Percentiles rank a stretch among this genome's conserved stretches.
These are phyloP conservation scores for Leptinotarsa peninsularis DNA, from an alignment of 2,888 invertebrate genomes.

Conservation along the genomic window DNA sequence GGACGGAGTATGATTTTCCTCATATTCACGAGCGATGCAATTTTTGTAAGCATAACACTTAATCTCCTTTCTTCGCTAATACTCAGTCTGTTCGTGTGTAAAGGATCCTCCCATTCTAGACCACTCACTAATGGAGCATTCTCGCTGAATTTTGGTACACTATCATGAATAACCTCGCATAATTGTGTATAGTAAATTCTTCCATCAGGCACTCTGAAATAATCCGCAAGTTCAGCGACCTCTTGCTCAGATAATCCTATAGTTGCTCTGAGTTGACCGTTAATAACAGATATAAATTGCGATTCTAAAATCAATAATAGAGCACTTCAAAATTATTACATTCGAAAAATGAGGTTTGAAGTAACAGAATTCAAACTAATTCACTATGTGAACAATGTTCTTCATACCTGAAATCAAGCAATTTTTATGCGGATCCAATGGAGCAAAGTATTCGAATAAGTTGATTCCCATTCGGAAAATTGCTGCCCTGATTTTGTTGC, in stretches of 20 bases:
- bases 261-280: constrained; percentile 74
- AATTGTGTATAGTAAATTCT: constrained; percentile 81
- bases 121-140: constrained; percentile 69
- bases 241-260: constrained; percentile 80
- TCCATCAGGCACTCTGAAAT: constrained; percentile 84
- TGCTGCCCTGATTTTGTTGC: constrained; percentile 83
- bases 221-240: constrained; percentile 79
- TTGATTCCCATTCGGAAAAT: constrained; percentile 79
- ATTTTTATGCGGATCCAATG: constrained; percentile 76
- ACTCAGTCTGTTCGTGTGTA: constrained; percentile 75
- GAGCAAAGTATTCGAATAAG: constrained; percentile 78
- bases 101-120: constrained; percentile 77
- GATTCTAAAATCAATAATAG: constrained; percentile 69
- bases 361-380: background rate
- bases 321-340: background rate
- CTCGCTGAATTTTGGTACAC: constrained; percentile 69
- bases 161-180: constrained; percentile 78
- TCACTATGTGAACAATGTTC: background rate
- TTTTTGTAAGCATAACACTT: constrained; percentile 78
- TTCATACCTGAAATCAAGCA: constrained; percentile 75
- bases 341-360: background rate
- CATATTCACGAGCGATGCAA: constrained; percentile 71
- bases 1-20: constrained; percentile 76
- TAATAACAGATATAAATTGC: constrained; percentile 78
- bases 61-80: constrained; percentile 76